These are phyloP conservation scores for Ectemnius continuus DNA, from an alignment of 2,888 invertebrate species.

Conservation along the genomic window DNA sequence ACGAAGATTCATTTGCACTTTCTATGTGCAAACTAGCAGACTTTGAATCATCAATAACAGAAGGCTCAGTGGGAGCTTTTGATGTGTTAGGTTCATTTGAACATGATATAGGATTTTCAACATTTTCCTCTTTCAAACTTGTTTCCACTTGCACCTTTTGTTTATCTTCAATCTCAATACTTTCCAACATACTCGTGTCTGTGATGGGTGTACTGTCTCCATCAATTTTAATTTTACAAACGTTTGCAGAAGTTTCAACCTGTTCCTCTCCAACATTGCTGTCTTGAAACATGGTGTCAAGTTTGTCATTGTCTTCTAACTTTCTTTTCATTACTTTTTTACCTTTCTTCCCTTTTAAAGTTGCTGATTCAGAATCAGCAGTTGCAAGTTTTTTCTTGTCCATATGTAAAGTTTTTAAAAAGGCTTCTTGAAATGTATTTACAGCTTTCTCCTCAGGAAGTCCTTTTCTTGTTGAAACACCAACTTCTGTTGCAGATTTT, in stretches of 20 bases:
- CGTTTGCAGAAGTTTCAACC: constrained; percentile 27
- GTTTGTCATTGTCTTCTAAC: constrained; percentile 40
- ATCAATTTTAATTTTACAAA: constrained; percentile 30
- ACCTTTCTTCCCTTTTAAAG: constrained; percentile 52
- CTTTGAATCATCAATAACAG: constrained; percentile 49
- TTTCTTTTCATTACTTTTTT: constrained; percentile 53
- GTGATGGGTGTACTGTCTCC: constrained; percentile 50
- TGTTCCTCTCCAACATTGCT: constrained; percentile 27
- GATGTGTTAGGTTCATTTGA: constrained; percentile 31
- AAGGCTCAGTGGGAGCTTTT: constrained; percentile 26
- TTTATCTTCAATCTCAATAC: constrained; percentile 62
- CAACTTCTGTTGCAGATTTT: constrained; percentile 61
- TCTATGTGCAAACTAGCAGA: constrained; percentile 57
- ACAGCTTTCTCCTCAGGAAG: constrained; percentile 60
- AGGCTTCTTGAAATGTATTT: constrained; percentile 71
- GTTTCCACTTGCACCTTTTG: constrained; percentile 53
- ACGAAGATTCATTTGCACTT: constrained; percentile 62
- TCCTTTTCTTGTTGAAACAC: constrained; percentile 59
- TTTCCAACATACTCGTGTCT: constrained; percentile 58
- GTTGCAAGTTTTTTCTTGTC: constrained; percentile 60
- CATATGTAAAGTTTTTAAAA: constrained; percentile 68
- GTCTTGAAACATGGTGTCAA: not conserved
- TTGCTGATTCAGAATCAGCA: constrained; percentile 43
- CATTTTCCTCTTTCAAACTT: constrained; percentile 42
- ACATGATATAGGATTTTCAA: constrained; percentile 26